Conservation (phyloP, 2,797 vertebrate genomes). For the Threskiornis aethiopicus region DNA sequence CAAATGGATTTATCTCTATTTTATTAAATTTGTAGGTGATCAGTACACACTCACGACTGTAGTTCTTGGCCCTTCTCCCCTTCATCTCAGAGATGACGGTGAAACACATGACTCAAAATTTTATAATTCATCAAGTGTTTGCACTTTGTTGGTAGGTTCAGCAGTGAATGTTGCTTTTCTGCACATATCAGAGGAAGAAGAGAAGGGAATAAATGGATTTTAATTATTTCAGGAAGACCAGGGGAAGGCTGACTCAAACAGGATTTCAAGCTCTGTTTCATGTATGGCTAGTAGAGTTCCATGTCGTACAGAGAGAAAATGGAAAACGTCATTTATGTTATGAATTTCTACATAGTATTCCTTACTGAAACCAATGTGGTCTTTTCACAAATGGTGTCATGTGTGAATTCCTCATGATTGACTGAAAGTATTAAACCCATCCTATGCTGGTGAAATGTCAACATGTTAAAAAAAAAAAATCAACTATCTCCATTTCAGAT, state of each 20-base stretch:
- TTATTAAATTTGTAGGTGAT: slow-evolving; percentile 14
- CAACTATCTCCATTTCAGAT: neutral
- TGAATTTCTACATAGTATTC: neutral
- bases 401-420: neutral
- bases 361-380: neutral
- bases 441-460: neutral
- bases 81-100: neutral
- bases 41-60: neutral
- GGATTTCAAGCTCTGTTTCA: neutral
- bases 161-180: neutral
- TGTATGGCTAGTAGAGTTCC: neutral
- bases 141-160: neutral
- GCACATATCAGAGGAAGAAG: neutral
- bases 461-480: neutral
- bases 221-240: neutral
- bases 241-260: neutral
- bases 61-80: neutral
- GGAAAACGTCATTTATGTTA: neutral
- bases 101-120: neutral
- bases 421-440: neutral
- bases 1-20: slow-evolving; percentile 7
- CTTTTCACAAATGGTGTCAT: neutral
- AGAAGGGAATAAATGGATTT: neutral
- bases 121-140: neutral
- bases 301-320: neutral